Evolutionary conservation across 2,888 invertebrate species (phyloP), one percentile per base, ranked within the genome.

Genomic region (Dicranocentrus wangi): DNA sequence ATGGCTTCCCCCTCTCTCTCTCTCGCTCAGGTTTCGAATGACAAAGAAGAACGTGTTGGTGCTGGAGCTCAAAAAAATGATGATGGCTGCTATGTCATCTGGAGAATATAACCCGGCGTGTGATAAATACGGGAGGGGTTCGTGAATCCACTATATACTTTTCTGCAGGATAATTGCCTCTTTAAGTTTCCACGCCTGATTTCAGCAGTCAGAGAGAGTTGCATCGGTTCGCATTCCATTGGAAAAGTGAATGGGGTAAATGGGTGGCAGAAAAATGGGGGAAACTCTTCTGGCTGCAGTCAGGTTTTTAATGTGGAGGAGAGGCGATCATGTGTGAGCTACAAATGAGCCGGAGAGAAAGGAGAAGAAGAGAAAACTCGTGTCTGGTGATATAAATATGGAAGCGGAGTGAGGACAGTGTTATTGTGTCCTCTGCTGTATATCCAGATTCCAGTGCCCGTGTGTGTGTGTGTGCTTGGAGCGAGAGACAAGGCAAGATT

Each of bases 271-370:
- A 32, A 71, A 47, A 53, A 63, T 27, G 47, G 71, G 61, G 71
- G 55, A 71, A 43, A 43, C 32, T n/a, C n/a, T n/a, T n/a, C n/a
- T n/a, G 32, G 32, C 3, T 32, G 68, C 15, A 43, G 43, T 23
- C 13, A 58, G 13, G 81, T 73, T 79, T 76, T 84, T 77, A 82
- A 75, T 78, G 81, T 82, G 77, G 72, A 73, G 65, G 81, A 82
- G 77, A 82, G 81, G 82, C 81, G 82, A 82, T 84, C 84, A 82
- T 84, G 77, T 84, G 84, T 81, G 32, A 66, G 68, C 58, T 76
- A 76, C 68, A 76, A 76, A 76, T 76, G 76, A 76, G 76, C 47
- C 76, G 68, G 43, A 76, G 68, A 58, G 51, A 68, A 27, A 76
- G 53, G 60, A 51, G 42, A 42, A 66, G 27, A 63, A 21, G 32